Conservation (phyloP, 2,113 vertebrate species). For the Clinocottus analis region DNA sequence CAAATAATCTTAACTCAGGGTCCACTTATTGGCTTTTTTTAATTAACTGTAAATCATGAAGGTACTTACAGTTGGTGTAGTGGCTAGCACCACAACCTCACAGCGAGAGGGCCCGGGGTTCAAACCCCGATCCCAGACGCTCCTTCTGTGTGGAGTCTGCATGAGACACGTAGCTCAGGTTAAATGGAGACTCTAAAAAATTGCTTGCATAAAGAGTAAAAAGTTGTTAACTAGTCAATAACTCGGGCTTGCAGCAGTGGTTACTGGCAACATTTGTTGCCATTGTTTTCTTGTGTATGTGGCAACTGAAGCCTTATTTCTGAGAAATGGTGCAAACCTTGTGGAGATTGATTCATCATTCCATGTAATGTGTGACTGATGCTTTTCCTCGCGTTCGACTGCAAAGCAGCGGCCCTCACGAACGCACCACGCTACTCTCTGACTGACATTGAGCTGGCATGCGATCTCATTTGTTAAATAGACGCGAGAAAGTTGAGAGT, state of each 20-base stretch:
- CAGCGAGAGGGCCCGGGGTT: too few species aligned
- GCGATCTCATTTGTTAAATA: conserved; percentile 43
- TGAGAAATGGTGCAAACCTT: conserved; percentile 14
- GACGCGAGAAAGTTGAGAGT: conserved; percentile 47
- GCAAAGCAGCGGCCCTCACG: conserved; percentile 46
- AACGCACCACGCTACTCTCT: conserved; percentile 24
- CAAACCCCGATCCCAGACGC: too few species aligned
- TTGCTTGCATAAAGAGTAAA: not conserved
- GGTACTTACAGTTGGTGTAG: not conserved
- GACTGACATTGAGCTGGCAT: conserved; percentile 63
- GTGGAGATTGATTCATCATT: conserved; percentile 26
- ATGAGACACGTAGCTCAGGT: too few species aligned
- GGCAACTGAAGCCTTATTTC: not conserved
- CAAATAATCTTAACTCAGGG: not conserved
- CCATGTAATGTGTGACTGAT: conserved; percentile 26
- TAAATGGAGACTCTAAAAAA: too few species aligned
- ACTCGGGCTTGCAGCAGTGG: not conserved
- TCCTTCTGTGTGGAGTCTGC: too few species aligned
- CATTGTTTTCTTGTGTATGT: not conserved
- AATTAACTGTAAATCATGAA: not conserved
- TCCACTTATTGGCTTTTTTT: not conserved
- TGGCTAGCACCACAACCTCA: too few species aligned
- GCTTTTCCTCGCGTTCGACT: conserved; percentile 40
- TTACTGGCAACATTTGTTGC: not conserved
- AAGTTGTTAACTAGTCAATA: not conserved